Conservation (phyloP, 2,113 vertebrate genomes). For the Seriola aureovittata region DNA sequence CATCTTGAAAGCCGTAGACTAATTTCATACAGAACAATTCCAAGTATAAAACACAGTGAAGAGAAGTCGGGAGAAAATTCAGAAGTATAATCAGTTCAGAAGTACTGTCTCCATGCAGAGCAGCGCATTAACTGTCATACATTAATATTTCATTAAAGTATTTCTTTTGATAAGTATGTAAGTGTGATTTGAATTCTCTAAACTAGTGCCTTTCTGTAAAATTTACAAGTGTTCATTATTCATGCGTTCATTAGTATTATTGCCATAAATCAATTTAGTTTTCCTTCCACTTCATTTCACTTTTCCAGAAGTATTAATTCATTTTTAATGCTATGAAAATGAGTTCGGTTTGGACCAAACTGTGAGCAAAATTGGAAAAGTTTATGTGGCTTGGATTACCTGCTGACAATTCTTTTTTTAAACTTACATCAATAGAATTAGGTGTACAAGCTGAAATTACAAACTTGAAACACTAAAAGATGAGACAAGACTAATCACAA, state of each 20-base stretch:
- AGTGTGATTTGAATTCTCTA: not conserved
- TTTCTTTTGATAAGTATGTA: not conserved
- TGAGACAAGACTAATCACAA: not conserved
- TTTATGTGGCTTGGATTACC: not conserved
- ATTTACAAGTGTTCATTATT: not conserved
- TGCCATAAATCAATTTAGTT: not conserved
- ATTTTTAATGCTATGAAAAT: not conserved
- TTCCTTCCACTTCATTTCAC: not conserved
- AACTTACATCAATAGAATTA: not conserved
- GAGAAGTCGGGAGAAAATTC: not conserved
- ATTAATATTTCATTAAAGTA: not conserved
- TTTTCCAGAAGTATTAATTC: not conserved
- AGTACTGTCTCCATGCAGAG: not conserved
- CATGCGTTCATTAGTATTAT: not conserved
- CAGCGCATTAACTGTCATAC: not conserved
- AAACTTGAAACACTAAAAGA: not conserved
- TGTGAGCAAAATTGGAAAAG: not conserved
- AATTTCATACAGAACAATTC: not conserved
- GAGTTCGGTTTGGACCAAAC: not conserved
- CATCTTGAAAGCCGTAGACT: not conserved
- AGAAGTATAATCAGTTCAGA: not conserved
- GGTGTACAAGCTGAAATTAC: not conserved
- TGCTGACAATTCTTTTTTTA: not conserved
- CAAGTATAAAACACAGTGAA: not conserved
- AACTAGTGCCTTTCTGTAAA: not conserved